phyloP scores from a whole-genome alignment of 2,888 invertebrate genomes.

The Galeopsomyia nigrocyanea region DNA sequence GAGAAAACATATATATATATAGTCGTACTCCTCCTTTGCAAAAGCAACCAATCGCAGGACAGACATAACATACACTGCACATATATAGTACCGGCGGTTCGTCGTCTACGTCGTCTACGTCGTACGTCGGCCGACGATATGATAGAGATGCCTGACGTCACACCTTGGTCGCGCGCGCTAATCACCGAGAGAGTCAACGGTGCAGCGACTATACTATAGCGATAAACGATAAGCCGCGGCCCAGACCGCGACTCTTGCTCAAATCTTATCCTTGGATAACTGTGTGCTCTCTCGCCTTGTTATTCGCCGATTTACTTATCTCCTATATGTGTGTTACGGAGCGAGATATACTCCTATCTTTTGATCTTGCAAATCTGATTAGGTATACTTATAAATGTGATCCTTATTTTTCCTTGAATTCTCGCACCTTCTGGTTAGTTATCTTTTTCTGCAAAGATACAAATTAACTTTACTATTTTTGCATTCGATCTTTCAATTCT shows the following conservation, averaged over 20 bases:
- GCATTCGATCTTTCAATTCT: too few relatives aligned
- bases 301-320: slow-evolving; percentile 28
- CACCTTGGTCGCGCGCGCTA: slow-evolving; percentile 12
- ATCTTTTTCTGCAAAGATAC: too few relatives aligned
- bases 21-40: slow-evolving; percentile 50
- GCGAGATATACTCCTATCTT: neutral
- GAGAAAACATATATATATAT: neutral
- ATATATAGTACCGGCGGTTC: slow-evolving; percentile 10
- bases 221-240: slow-evolving; percentile 34
- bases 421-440: too few relatives aligned
- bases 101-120: slow-evolving; percentile 2
- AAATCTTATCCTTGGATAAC: slow-evolving; percentile 39
- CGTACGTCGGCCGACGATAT: slow-evolving; percentile 23
- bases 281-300: neutral
- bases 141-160: slow-evolving; percentile 48
- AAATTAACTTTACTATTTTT: too few relatives aligned
- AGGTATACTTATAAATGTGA: too few relatives aligned
- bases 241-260: slow-evolving; percentile 12
- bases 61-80: neutral
- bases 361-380: too few relatives aligned
- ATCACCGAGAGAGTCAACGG: neutral
- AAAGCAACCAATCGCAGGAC: slow-evolving; percentile 50
- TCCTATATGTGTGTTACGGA: neutral
- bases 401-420: too few relatives aligned
- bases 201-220: too few relatives aligned